A percentile compares a stretch with the other conserved stretches of the same genome.
Evolutionary conservation across 2,113 vertebrate species (phyloP).

Genomic region (Struthidea cinerea): DNA sequence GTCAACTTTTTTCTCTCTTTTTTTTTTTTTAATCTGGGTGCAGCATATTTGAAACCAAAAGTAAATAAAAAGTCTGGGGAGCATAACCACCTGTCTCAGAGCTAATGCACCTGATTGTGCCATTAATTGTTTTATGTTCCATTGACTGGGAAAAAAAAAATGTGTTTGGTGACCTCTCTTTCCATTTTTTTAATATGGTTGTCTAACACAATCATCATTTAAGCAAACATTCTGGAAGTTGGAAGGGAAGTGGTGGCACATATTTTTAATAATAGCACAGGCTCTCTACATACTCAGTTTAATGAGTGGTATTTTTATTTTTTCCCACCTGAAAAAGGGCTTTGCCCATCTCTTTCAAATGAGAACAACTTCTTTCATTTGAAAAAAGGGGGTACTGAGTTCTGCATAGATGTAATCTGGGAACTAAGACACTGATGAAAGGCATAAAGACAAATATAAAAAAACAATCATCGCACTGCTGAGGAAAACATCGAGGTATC

Average conservation of each 20-base stretch:
- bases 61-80: not conserved
- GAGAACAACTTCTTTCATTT: not conserved
- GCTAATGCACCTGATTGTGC: not conserved
- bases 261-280: not conserved
- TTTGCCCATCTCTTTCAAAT: not conserved
- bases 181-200: not conserved
- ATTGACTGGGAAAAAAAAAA: not conserved
- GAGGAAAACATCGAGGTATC: not conserved
- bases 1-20: not conserved
- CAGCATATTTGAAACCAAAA: not conserved
- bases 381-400: not conserved
- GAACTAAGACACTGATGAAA: not conserved
- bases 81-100: not conserved
- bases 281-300: not conserved
- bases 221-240: not conserved
- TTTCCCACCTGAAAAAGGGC: not conserved
- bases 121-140: not conserved
- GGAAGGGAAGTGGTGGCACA: not conserved
- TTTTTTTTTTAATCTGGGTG: not conserved
- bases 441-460: not conserved
- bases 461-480: not conserved
- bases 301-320: not conserved
- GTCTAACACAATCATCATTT: not conserved
- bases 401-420: not conserved
- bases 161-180: not conserved